These are phyloP conservation scores for Pseudachorutes palmiensis DNA, from an alignment of 1,140 invertebrate species.

Conservation along the genomic window DNA sequence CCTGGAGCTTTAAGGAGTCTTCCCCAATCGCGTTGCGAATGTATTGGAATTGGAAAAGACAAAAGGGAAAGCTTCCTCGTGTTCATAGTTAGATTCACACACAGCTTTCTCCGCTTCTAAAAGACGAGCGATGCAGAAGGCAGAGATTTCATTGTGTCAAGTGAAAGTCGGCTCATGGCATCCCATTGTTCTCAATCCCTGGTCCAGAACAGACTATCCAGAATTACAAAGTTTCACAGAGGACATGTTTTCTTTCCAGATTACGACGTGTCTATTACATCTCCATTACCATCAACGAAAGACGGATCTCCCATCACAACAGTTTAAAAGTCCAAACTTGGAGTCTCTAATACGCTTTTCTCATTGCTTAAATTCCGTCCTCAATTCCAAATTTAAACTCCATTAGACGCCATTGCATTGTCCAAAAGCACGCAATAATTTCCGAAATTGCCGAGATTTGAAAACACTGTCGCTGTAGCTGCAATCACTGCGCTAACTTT, in stretches of 20 bases:
- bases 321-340: no score
- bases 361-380: no score
- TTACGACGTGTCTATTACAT: not conserved
- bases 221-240: not conserved
- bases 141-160: conserved; percentile 3
- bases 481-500: no score
- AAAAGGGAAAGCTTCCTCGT: conserved; percentile 2
- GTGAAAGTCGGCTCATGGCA: not conserved
- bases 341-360: not conserved
- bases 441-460: no score
- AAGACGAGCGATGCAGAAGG: not conserved
- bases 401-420: no score
- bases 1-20: no score
- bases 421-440: no score
- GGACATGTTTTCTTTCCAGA: not conserved
- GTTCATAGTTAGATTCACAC: not conserved
- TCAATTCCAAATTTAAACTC: no score
- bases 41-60: conserved; percentile 11
- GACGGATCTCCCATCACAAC: not conserved
- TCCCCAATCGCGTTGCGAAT: not conserved
- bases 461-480: no score
- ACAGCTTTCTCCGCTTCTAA: not conserved
- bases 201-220: not conserved
- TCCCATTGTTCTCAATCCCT: not conserved
- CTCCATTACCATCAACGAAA: not conserved